phyloP scores from a whole-genome alignment of 2,797 vertebrate genomes.

The Psittacula echo region DNA sequence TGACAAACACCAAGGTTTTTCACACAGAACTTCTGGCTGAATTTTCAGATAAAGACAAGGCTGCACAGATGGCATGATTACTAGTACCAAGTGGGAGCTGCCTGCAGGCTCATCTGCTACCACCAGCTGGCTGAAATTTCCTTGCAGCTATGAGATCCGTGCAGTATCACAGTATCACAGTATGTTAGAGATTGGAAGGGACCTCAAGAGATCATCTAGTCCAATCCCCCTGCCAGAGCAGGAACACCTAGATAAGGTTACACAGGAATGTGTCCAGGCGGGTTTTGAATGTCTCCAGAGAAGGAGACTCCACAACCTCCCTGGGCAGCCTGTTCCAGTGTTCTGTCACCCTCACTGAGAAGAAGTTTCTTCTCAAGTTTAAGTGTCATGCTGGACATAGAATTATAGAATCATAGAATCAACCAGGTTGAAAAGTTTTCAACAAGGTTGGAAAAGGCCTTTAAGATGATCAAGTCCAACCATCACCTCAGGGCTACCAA shows the following conservation, averaged over 20 bases:
- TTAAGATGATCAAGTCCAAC: not conserved
- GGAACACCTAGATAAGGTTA: too few relatives aligned
- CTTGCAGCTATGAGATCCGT: not conserved
- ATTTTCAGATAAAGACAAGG: not conserved
- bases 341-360: too few relatives aligned
- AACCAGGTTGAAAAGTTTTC: not conserved
- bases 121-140: not conserved
- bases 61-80: accelerated
- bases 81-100: not conserved
- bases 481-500: not conserved
- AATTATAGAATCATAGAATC: not conserved
- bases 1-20: not conserved
- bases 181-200: too few relatives aligned
- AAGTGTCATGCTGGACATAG: not conserved
- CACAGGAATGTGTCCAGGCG: too few relatives aligned
- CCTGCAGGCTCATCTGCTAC: not conserved
- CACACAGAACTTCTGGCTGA: not conserved
- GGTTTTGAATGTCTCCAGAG: too few relatives aligned
- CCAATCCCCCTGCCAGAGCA: too few relatives aligned
- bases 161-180: too few relatives aligned
- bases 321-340: too few relatives aligned
- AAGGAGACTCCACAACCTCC: too few relatives aligned
- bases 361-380: too few relatives aligned
- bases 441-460: not conserved
- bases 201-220: too few relatives aligned